Percentiles rank a stretch among this genome's conserved stretches.
Conservation (phyloP, 2,888 invertebrate genomes). For the Pegoplata infirma region DNA sequence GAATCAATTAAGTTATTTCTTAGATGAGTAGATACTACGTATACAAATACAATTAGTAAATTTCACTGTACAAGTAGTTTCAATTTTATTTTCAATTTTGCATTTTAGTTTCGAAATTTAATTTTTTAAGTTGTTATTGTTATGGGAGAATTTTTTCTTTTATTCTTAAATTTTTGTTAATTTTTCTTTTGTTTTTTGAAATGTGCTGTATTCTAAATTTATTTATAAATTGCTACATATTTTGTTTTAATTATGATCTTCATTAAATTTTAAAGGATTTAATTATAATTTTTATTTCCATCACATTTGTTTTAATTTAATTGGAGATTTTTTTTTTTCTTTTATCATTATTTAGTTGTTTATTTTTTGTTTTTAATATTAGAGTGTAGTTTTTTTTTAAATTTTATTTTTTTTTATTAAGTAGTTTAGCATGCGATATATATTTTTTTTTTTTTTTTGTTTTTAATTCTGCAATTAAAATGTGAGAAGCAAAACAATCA, state of each 20-base stretch:
- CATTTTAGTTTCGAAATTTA: slow-evolving; percentile 20
- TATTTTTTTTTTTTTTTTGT: slow-evolving; percentile 36
- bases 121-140: background rate
- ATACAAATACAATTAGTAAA: slow-evolving; percentile 36
- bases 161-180: background rate
- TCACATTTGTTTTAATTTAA: slow-evolving; percentile 47
- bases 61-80: slow-evolving; percentile 47
- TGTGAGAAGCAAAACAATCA: slow-evolving; percentile 56
- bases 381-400: slow-evolving; percentile 21
- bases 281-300: slow-evolving; percentile 37
- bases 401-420: slow-evolving; percentile 19
- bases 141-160: background rate
- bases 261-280: slow-evolving; percentile 44
- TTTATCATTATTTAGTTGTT: slow-evolving; percentile 20
- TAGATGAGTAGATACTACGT: slow-evolving; percentile 3
- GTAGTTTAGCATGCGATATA: slow-evolving; percentile 55
- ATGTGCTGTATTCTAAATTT: slow-evolving; percentile 31
- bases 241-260: slow-evolving; percentile 38
- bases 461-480: slow-evolving; percentile 61
- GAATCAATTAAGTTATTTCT: background rate
- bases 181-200: background rate
- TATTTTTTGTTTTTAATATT: slow-evolving; percentile 17
- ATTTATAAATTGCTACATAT: slow-evolving; percentile 21
- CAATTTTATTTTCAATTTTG: slow-evolving; percentile 7
- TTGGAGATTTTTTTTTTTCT: slow-evolving; percentile 30